These are phyloP conservation scores for Porites rus DNA, from an alignment of 92 coral and sea anemone species.

Conservation along the genomic window DNA sequence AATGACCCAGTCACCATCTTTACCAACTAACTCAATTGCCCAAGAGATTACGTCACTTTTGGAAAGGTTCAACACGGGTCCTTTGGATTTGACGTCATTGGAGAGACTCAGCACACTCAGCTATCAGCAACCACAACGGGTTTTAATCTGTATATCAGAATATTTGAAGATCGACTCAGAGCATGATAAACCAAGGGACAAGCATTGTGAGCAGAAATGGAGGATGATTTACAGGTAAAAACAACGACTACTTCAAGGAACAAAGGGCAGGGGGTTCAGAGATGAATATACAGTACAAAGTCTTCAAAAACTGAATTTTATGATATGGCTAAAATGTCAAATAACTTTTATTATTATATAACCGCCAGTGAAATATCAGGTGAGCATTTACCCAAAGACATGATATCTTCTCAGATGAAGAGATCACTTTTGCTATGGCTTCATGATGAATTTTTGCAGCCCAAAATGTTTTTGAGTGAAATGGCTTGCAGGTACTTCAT, in stretches of 20 bases:
- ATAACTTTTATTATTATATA: too few species aligned
- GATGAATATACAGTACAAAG: too few species aligned
- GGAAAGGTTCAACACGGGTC: conserved; percentile 38
- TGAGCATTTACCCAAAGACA: too few species aligned
- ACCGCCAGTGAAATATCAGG: too few species aligned
- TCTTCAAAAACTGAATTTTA: too few species aligned
- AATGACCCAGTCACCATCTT: conserved; percentile 5
- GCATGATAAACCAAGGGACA: conserved; percentile 26
- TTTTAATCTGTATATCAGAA: conserved; percentile 46
- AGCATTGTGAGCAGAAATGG: conserved; percentile 40
- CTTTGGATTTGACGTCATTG: conserved; percentile 20
- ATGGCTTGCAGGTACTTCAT: too few species aligned
- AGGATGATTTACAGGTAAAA: conserved; percentile 60
- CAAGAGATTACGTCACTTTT: conserved; percentile 28
- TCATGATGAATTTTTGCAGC: too few species aligned
- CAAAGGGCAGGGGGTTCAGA: too few species aligned
- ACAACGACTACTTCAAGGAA: background rate
- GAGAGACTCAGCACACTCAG: conserved; percentile 57
- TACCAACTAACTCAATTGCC: background rate
- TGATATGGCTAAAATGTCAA: too few species aligned
- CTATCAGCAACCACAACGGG: conserved; percentile 47
- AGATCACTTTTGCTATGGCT: too few species aligned
- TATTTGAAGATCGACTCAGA: conserved; percentile 56
- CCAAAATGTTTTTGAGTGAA: too few species aligned
- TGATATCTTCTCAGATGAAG: too few species aligned